These are phyloP conservation scores for Coptotermes formosanus DNA, from an alignment of 1,140 invertebrate species.

Conservation along the genomic window DNA sequence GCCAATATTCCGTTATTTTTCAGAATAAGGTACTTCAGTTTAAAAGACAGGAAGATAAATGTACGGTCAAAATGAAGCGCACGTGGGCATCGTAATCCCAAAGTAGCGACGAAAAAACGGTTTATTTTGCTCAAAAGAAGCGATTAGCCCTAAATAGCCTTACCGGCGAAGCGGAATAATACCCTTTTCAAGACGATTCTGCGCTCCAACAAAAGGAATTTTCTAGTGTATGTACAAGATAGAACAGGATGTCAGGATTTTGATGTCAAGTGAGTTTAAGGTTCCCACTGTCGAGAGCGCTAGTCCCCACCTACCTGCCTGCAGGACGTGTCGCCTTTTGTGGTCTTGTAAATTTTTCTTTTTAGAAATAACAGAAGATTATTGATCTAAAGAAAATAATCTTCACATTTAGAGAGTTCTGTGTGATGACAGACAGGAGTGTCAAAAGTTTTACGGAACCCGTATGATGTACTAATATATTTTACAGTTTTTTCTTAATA, in stretches of 20 bases:
- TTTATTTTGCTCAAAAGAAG: conserved; percentile 25
- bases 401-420: too few relatives aligned
- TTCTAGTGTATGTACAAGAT: background rate
- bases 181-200: conserved; percentile 6
- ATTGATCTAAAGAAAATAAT: too few relatives aligned
- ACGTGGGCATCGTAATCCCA: background rate
- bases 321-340: background rate
- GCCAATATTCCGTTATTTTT: too few relatives aligned
- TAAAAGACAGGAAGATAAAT: background rate
- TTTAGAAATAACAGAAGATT: too few relatives aligned
- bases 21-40: background rate
- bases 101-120: background rate
- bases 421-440: too few relatives aligned
- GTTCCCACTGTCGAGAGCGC: background rate
- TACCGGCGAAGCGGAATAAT: conserved; percentile 22
- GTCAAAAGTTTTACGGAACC: too few relatives aligned
- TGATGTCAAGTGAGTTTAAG: conserved; percentile 23
- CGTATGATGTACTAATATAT: too few relatives aligned
- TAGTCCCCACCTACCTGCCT: background rate
- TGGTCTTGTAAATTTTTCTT: background rate
- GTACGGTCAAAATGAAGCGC: background rate
- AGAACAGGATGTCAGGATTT: conserved; percentile 29
- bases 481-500: too few relatives aligned
- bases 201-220: background rate
- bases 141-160: conserved; percentile 29